Percentiles rank a stretch among this genome's conserved stretches.
phyloP scores from a whole-genome alignment of 2,113 vertebrate species.

The Nothocercus nigrocapillus region DNA sequence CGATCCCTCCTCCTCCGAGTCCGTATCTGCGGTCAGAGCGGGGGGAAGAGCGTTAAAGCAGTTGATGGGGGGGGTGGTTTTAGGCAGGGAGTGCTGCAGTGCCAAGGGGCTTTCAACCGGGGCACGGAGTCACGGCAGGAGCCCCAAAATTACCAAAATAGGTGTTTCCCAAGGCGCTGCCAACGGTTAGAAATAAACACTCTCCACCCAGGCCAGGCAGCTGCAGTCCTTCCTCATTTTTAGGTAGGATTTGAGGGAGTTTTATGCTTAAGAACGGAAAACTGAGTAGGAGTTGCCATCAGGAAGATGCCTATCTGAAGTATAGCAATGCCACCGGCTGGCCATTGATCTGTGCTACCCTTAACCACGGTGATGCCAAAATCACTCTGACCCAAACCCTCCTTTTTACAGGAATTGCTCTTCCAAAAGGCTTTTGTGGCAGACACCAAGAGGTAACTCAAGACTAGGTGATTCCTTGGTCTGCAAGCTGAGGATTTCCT shows the following conservation, averaged over 20 bases:
- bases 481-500: neutral
- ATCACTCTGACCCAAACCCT: neutral
- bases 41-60: slow-evolving; percentile 59
- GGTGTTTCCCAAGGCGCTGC: neutral
- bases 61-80: neutral
- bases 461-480: rapidly evolving
- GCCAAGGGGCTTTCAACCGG: neutral
- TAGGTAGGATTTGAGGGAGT: neutral
- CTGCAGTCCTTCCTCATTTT: neutral
- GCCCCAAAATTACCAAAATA: neutral
- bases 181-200: neutral
- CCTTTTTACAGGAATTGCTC: neutral
- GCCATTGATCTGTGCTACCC: neutral
- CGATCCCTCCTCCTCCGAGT: slow-evolving; percentile 89
- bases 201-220: neutral
- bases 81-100: neutral
- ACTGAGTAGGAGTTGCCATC: neutral
- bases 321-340: neutral
- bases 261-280: neutral
- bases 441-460: rapidly evolving
- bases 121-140: neutral
- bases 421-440: neutral
- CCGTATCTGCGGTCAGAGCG: slow-evolving; percentile 89
- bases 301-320: neutral
- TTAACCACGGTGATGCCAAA: neutral